These are phyloP conservation scores for western clawed frog (Xenopus tropicalis) DNA, from an alignment of 2,113 vertebrate genomes.

Conservation along the genomic window UCB_Xtro_10.0 CM004443.2:129108501-129109000, in stretches of 20 bases:
- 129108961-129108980: conserved; percentile 8
- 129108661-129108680: background rate
- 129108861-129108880: conserved; percentile 20
- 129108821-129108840: conserved; percentile 26
- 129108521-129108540: no score
- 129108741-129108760: conserved; percentile 1
- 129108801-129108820: conserved; percentile 23
- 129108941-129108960: conserved; percentile 29
- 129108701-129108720: background rate
- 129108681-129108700: background rate
- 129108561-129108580: no score
- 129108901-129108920: conserved; percentile 10
- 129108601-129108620: no score
- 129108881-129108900: conserved; percentile 2
- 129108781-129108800: conserved; percentile 33
- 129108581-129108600: no score
- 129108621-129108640: no score
- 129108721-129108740: background rate
- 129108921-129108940: conserved; percentile 34
- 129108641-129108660: background rate
- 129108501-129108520: no score
- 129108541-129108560: no score
- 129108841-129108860: conserved; percentile 22
- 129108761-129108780: conserved; percentile 25
- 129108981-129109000: conserved; percentile 3